Evolutionary conservation across 2,888 invertebrate species (phyloP).

Genomic region (Agrotis puta): DNA sequence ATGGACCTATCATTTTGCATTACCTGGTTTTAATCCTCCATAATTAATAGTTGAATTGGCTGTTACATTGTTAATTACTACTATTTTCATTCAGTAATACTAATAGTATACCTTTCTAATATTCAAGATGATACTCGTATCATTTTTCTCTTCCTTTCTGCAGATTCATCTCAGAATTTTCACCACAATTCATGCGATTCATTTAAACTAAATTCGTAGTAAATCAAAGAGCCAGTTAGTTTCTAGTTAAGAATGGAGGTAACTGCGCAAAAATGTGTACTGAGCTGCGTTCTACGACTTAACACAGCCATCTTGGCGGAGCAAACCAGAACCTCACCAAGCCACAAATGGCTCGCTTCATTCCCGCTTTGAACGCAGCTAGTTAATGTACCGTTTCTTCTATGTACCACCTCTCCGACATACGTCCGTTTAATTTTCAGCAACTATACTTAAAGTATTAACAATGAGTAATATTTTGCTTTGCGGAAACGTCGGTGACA

Average conservation of each 20-base stretch:
- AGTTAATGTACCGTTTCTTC: slow-evolving; percentile 76
- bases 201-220: slow-evolving; percentile 42
- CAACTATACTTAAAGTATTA: slow-evolving; percentile 57
- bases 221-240: slow-evolving; percentile 48
- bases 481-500: slow-evolving; percentile 56
- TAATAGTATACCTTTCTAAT: slow-evolving; percentile 10
- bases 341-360: slow-evolving; percentile 76
- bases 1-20: slow-evolving; percentile 24
- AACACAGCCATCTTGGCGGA: slow-evolving; percentile 58
- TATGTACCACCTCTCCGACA: slow-evolving; percentile 58
- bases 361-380: slow-evolving; percentile 73
- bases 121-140: slow-evolving; percentile 15
- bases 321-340: slow-evolving; percentile 61
- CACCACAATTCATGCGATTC: slow-evolving; percentile 1
- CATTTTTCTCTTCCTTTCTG: neutral
- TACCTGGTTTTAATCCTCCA: slow-evolving; percentile 8
- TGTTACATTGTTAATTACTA: neutral
- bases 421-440: slow-evolving; percentile 69
- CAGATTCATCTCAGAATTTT: slow-evolving; percentile 27
- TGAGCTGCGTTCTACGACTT: slow-evolving; percentile 44
- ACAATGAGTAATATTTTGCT: slow-evolving; percentile 63
- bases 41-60: slow-evolving; percentile 1
- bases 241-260: slow-evolving; percentile 59
- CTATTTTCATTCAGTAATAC: slow-evolving; percentile 14
- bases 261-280: slow-evolving; percentile 52